phyloP scores from a whole-genome alignment of 2,888 invertebrate species.

The Philereme vetulata region DNA sequence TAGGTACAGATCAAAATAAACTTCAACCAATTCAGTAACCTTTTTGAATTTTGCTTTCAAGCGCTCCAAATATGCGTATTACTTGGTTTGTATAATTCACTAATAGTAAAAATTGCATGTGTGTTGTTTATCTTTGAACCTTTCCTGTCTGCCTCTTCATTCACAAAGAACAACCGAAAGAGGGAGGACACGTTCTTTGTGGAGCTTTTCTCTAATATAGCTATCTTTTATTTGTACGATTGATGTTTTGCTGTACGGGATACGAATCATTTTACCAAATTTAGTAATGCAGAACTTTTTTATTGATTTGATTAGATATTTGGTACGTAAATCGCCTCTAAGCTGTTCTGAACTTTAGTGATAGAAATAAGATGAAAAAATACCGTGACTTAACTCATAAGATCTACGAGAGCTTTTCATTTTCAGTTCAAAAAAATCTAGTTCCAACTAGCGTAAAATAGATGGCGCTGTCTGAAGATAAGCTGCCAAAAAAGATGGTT shows the following conservation, averaged over 20 bases:
- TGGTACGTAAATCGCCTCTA: conserved; percentile 6
- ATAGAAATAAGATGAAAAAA: too few relatives aligned
- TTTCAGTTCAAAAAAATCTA: too few relatives aligned
- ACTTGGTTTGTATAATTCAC: conserved; percentile 24
- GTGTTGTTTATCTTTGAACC: conserved; percentile 12
- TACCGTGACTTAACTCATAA: too few relatives aligned
- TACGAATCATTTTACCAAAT: too few relatives aligned
- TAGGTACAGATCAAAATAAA: too few relatives aligned
- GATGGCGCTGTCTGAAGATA: too few relatives aligned
- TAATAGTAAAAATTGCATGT: conserved; percentile 33
- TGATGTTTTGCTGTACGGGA: conserved; percentile 4
- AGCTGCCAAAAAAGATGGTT: too few relatives aligned
- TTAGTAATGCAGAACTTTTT: too few relatives aligned
- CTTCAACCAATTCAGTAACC: background rate
- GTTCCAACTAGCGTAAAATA: too few relatives aligned
- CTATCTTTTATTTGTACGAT: conserved; percentile 12
- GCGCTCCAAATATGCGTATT: conserved; percentile 18
- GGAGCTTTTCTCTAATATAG: conserved; percentile 16
- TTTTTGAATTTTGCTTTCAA: conserved; percentile 28
- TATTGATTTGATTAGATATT: background rate
- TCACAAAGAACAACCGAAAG: background rate
- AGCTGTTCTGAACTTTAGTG: too few relatives aligned
- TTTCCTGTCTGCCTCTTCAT: conserved; percentile 23
- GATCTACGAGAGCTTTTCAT: too few relatives aligned
- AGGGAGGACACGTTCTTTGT: conserved; percentile 7